Conservation (phyloP, 2,113 vertebrate species). For the Trichechus manatus region DNA sequence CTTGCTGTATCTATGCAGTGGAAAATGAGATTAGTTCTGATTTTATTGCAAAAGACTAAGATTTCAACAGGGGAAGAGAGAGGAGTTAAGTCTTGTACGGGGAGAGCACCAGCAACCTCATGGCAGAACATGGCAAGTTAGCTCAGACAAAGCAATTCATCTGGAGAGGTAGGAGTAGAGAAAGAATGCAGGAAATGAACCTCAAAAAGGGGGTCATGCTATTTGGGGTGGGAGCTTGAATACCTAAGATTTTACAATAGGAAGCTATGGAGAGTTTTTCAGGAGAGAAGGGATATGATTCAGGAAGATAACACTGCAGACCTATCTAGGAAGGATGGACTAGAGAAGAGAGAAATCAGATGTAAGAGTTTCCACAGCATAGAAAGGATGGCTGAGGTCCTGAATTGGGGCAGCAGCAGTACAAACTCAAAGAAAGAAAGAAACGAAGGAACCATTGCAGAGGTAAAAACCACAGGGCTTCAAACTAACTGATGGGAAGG, state of each 20-base stretch:
- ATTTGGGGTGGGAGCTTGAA: not conserved
- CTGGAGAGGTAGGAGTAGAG: not conserved
- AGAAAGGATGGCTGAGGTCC: not conserved
- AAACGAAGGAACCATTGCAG: not conserved
- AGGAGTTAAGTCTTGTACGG: not conserved
- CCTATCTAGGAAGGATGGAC: not conserved
- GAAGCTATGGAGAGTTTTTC: not conserved
- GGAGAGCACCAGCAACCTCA: not conserved
- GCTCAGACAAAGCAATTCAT: not conserved
- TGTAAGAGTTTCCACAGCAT: not conserved
- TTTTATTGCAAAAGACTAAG: not conserved
- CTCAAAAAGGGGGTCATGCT: not conserved
- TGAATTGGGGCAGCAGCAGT: not conserved
- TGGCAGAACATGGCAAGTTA: not conserved
- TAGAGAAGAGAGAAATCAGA: not conserved
- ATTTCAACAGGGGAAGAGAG: not conserved
- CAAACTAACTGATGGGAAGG: not conserved
- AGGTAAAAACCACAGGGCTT: not conserved
- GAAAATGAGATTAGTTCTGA: not conserved
- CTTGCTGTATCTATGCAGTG: not conserved
- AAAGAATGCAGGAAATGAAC: not conserved
- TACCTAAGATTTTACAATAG: not conserved
- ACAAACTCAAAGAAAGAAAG: not conserved
- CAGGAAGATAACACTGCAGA: not conserved
- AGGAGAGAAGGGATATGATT: not conserved